Percentiles rank a stretch among this genome's conserved stretches.
Conservation (phyloP, 2,113 vertebrate genomes). For the Ciconia maguari region DNA sequence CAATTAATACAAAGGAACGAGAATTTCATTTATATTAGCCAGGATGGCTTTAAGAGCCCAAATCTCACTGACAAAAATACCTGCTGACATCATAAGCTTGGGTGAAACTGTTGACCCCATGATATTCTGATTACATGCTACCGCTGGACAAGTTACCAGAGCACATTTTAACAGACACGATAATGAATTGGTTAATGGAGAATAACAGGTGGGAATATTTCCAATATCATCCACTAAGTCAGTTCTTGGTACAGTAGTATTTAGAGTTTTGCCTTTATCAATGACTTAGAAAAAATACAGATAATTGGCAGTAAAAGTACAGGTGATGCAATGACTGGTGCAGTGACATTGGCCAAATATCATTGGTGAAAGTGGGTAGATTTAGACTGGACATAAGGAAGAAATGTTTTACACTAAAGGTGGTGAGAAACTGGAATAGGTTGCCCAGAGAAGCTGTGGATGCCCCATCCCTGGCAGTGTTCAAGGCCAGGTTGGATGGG, state of each 20-base stretch:
- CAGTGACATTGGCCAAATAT: background rate
- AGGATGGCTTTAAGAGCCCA: background rate
- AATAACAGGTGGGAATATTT: background rate
- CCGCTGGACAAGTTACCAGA: too few relatives aligned
- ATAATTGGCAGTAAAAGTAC: background rate
- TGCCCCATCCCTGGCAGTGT: background rate
- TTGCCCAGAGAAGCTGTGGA: background rate
- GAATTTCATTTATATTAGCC: background rate
- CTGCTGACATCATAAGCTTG: background rate
- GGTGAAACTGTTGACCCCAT: background rate
- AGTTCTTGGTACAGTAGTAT: background rate
- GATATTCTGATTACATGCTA: background rate
- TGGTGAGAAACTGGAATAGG: background rate
- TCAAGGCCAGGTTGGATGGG: background rate
- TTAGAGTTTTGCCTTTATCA: background rate
- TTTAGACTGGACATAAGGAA: background rate
- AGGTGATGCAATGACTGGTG: background rate
- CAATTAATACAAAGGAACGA: background rate
- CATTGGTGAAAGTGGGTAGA: background rate
- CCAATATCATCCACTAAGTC: background rate
- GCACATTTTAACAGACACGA: background rate
- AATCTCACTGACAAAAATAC: background rate
- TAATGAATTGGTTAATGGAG: background rate
- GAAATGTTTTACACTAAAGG: background rate
- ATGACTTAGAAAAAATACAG: background rate